phyloP scores from a whole-genome alignment of 2,797 vertebrate genomes.

The Alcedo atthis region DNA sequence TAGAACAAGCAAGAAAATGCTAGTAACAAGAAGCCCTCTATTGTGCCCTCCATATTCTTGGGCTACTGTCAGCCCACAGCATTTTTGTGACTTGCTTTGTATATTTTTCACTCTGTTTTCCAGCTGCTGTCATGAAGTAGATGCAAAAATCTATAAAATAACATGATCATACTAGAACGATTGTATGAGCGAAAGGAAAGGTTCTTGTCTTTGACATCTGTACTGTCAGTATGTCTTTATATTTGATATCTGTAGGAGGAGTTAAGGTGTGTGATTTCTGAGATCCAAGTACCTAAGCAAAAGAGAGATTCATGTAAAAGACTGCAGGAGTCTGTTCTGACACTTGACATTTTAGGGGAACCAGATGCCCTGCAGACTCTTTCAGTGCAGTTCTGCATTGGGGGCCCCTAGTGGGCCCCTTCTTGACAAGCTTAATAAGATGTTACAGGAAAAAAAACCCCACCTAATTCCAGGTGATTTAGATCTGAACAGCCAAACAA shows the following conservation, averaged over 20 bases:
- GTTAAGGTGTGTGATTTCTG: neutral
- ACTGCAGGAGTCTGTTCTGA: neutral
- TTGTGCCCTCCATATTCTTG: neutral
- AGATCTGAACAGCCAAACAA: neutral
- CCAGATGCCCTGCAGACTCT: neutral
- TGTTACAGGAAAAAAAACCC: neutral
- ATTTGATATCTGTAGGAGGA: neutral
- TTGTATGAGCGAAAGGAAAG: neutral
- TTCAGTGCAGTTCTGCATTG: neutral
- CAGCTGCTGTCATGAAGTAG: neutral
- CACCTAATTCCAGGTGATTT: neutral
- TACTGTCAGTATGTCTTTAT: neutral
- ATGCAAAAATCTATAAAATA: neutral
- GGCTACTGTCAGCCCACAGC: neutral
- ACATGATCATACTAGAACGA: neutral
- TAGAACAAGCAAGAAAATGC: neutral
- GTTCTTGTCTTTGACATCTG: neutral
- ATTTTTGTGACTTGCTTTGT: neutral
- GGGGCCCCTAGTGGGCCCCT: neutral
- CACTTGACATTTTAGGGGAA: neutral
- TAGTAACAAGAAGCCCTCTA: neutral
- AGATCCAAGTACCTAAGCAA: neutral
- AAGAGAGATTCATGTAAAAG: neutral
- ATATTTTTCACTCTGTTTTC: neutral
- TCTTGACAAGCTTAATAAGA: neutral